phyloP scores from a whole-genome alignment of 2,888 invertebrate genomes.

The Drosophila mimica region DNA sequence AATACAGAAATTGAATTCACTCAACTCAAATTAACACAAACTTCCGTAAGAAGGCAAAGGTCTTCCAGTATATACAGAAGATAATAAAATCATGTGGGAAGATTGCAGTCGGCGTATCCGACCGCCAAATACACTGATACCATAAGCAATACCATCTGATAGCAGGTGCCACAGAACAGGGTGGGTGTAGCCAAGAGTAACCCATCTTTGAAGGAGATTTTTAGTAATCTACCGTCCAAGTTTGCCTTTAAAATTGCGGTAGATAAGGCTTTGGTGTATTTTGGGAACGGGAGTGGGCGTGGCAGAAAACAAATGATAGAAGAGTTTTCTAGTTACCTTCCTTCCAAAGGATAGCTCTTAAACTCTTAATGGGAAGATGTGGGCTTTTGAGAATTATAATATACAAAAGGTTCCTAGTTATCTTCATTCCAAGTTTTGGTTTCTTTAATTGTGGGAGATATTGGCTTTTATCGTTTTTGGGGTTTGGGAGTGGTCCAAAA shows the following conservation, averaged over 20 bases:
- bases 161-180: neutral
- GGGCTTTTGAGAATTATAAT: neutral
- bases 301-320: too few species aligned
- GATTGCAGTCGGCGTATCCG: neutral
- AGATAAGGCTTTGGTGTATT: neutral
- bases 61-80: neutral
- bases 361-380: neutral
- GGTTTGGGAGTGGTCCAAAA: neutral
- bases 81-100: neutral
- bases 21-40: neutral
- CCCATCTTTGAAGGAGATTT: neutral
- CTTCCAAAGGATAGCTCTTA: neutral
- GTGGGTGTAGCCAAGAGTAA: neutral
- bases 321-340: neutral
- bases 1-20: neutral
- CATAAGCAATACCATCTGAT: neutral
- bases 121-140: neutral
- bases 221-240: neutral
- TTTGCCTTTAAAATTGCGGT: too few species aligned
- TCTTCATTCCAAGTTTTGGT: neutral
- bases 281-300: too few species aligned
- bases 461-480: neutral
- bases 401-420: too few species aligned
- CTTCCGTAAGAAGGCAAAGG: neutral
- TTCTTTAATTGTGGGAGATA: neutral